Conservation (phyloP, 2,797 vertebrate species). For the Muraenolepis orangiensis region DNA sequence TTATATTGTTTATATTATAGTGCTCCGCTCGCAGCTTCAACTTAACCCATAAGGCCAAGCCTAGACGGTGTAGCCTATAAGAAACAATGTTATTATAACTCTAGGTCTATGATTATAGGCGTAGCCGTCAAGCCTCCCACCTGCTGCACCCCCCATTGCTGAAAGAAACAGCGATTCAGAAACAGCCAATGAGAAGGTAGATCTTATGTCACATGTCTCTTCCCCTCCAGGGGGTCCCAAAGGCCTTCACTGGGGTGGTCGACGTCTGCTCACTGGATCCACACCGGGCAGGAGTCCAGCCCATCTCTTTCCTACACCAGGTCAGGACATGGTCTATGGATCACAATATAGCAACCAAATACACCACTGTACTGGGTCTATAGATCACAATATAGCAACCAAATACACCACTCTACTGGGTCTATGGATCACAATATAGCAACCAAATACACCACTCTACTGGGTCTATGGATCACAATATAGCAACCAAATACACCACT, state of each 20-base stretch:
- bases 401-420: not conserved
- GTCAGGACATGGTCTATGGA: constrained; percentile 29
- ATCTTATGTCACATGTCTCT: constrained; percentile 26
- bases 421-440: no score
- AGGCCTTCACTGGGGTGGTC: constrained; percentile 49
- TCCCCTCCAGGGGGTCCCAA: constrained; percentile 43
- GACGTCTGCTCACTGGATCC: constrained; percentile 54
- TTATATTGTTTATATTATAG: no score
- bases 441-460: no score
- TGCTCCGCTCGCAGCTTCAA: no score
- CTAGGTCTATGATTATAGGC: no score
- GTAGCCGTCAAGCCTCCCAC: no score
- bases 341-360: not conserved
- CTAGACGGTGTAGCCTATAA: no score
- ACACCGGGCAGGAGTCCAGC: constrained; percentile 58
- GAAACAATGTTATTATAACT: no score
- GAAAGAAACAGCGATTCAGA: no score
- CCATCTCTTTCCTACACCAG: constrained; percentile 69
- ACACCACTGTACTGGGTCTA: not conserved
- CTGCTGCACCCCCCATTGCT: no score
- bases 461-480: not conserved
- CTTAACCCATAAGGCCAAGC: no score
- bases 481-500: no score
- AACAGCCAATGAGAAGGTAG: constrained; percentile 18
- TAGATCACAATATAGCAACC: not conserved